Evolutionary conservation across 2,888 invertebrate genomes (phyloP), one percentile per base, ranked within the genome.

Genomic region (Drosophila algonquin): DNA sequence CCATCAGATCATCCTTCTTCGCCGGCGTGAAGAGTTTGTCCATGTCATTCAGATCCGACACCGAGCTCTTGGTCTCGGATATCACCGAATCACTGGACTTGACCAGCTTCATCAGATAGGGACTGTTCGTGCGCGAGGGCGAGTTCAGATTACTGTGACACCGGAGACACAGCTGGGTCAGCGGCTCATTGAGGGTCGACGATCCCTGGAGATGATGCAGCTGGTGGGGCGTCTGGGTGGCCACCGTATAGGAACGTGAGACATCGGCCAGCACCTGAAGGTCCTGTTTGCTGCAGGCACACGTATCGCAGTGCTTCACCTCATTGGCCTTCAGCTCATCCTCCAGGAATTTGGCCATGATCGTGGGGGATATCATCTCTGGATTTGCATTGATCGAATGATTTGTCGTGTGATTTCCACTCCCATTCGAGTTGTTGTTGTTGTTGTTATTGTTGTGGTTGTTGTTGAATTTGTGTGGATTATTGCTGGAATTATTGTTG

Each of bases 341-440:
- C 92, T 98, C 97, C 35, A 98, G 93, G 73, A 97, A 96, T 93
- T 97, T 97, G 3, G 97, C 97, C 96, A 98, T 96, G 58, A 97
- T 95, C 10, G 97, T 96, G 27, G 97, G 97, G 4, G 97, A 97
- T 14, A 96, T 95, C 82, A 91, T 90, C 44, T 92, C 90, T 1
- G 88, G 90, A 74, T 91, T 90, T 6, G 53, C 14, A 18, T 65
- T 79, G 3, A 47, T n/a, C 16, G 56, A 32, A 47, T 30, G 67
- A 27, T 27, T 81, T 18, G 75, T 56, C 48, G 60, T 75, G 44
- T 62, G 73, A 18, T 81, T 82, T 56, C 75, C 78, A 40, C 14
- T 35, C 12, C 35, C 35, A 46, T 24, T 69, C 24, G 14, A 58
- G 27, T 47, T 61, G 54, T 70, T 80, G 27, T 65, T 72, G 58